Base-by-base conservation (phyloP, 1,140 invertebrate species). In the Prorops nasuta region DNA sequence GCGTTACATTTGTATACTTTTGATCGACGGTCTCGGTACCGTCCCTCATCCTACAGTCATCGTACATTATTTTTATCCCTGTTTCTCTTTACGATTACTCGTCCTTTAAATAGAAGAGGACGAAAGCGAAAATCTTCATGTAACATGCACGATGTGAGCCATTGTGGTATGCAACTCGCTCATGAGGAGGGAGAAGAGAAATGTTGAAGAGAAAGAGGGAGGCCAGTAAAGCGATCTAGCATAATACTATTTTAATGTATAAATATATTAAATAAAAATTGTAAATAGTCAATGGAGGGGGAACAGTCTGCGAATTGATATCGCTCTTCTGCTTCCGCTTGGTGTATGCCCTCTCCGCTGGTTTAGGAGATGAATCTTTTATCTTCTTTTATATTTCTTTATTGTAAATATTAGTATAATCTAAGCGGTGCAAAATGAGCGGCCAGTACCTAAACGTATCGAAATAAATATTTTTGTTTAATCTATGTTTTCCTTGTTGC, bases 401-500 rank as follows among this genome's bases (percentile, higher is more conserved):
- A 48, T 58, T 58, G 52, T 60, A 56, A n/a, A 64, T 55, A 59
- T 57, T 48, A 51, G 52, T 44, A 40, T 40, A 24, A 55, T 34
- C 24, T 44, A 64, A 58, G 35, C 42, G 44, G 51, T 50, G 45
- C n/a, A 58, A 61, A 37, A 57, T 53, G 54, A 68, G 54, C 56
- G 64, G 66, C 64, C 68, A 71, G 63, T 71, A 71, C 56, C 54
- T 44, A 61, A 56, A 55, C 56, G 47, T 63, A 60, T 51, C 49
- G 47, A 68, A 71, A 61, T 70, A 71, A 58, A 71, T 71, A 69
- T 49, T 71, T 66, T 67, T 66, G 58, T 71, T 71, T 58, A 64
- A 61, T 66, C 56, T 35, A 56, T 14, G 16, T 18, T 15, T 17
- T 12, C 21, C 12, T 43, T 9, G 32, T 3, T 45, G 12, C 18